Evolutionary conservation across 2,888 invertebrate species (phyloP).

Genomic region (Adineta ricciae): DNA sequence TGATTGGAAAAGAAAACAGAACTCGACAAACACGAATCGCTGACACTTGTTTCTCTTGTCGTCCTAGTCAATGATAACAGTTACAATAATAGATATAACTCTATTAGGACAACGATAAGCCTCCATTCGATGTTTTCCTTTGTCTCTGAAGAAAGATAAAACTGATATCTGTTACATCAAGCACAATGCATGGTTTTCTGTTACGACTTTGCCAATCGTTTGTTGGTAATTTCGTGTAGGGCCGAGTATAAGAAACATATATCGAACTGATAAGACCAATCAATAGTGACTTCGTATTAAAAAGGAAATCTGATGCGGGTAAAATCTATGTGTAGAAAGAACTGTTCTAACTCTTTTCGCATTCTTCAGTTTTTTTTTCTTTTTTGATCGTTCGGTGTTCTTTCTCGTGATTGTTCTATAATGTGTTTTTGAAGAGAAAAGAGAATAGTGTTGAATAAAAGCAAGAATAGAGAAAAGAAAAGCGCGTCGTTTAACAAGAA

Average conservation of each 20-base stretch:
- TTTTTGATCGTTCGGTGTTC: background rate
- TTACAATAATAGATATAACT: background rate
- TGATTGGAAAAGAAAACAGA: background rate
- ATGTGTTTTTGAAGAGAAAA: background rate
- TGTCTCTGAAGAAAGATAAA: background rate
- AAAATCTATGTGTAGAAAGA: background rate
- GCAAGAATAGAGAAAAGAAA: background rate
- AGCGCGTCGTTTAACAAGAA: background rate
- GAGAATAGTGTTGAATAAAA: background rate
- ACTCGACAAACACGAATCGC: background rate
- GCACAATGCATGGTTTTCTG: background rate
- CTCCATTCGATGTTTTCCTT: background rate
- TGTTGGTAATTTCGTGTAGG: background rate
- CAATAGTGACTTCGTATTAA: background rate
- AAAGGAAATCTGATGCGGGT: background rate
- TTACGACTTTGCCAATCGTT: background rate
- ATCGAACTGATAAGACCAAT: background rate
- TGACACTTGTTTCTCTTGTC: background rate
- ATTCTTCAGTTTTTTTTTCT: background rate
- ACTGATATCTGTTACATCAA: background rate
- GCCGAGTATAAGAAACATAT: background rate
- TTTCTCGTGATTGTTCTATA: background rate
- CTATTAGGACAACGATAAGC: background rate
- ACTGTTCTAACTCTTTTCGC: background rate
- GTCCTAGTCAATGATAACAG: background rate